A percentile compares a stretch with the other conserved stretches of the same genome.
phyloP scores from a whole-genome alignment of 1,140 invertebrate genomes.

The Sarcophaga peregrina region DNA sequence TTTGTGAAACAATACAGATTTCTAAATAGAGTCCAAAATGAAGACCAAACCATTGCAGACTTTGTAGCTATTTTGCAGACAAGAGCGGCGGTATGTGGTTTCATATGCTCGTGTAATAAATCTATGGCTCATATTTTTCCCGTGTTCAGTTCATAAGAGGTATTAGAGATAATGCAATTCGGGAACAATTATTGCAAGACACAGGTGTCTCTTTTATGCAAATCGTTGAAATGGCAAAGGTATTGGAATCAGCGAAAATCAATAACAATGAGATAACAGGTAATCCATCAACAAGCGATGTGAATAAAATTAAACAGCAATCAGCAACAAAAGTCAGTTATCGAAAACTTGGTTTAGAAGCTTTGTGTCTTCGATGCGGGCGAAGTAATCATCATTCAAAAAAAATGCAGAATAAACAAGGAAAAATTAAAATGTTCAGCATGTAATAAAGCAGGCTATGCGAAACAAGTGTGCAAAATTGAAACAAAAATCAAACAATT shows the following conservation, averaged over 20 bases:
- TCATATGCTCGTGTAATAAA: too few relatives aligned
- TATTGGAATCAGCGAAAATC: too few relatives aligned
- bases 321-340: conserved; percentile 29
- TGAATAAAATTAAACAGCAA: too few relatives aligned
- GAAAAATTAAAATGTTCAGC: conserved; percentile 22
- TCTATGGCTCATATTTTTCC: too few relatives aligned
- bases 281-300: too few relatives aligned
- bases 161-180: too few relatives aligned
- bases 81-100: not conserved
- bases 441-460: conserved; percentile 24
- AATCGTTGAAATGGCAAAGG: too few relatives aligned
- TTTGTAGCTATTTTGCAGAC: too few relatives aligned
- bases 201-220: too few relatives aligned
- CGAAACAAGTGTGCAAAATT: not conserved
- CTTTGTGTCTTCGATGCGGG: conserved; percentile 39
- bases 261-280: too few relatives aligned
- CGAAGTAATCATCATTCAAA: conserved; percentile 35
- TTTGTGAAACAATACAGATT: conserved; percentile 33
- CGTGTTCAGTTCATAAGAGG: too few relatives aligned
- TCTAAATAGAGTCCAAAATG: conserved; percentile 30
- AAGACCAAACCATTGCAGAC: conserved; percentile 12
- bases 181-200: too few relatives aligned
- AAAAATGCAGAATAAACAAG: conserved; percentile 23
- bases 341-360: conserved; percentile 21
- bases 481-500: not conserved